phyloP scores from a whole-genome alignment of 2,888 invertebrate genomes.

The Drosophila monieri region DNA sequence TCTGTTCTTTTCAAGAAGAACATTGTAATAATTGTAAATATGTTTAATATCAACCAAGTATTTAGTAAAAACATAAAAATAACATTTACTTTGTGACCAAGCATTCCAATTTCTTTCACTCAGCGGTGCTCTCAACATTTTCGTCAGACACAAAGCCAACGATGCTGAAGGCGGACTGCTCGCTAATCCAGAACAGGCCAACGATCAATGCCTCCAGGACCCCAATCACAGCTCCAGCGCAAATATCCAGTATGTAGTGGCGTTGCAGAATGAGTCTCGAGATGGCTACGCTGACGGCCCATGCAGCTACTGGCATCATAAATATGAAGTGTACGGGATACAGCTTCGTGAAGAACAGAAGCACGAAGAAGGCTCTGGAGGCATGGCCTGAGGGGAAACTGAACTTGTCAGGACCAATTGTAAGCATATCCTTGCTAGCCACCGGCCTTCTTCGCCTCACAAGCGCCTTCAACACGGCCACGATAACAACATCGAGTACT shows the following conservation, averaged over 20 bases:
- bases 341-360: slow-evolving; percentile 88
- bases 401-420: slow-evolving; percentile 93
- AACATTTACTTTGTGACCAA: not conserved
- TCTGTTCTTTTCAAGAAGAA: not conserved
- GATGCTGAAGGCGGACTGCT: slow-evolving; percentile 75
- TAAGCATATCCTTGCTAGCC: slow-evolving; percentile 87
- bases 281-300: slow-evolving; percentile 90
- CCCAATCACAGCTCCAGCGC: slow-evolving; percentile 90
- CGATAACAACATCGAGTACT: slow-evolving; percentile 90
- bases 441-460: slow-evolving; percentile 92
- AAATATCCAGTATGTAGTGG: slow-evolving; percentile 94
- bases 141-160: slow-evolving; percentile 71
- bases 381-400: slow-evolving; percentile 98
- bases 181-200: slow-evolving; percentile 88
- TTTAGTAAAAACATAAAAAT: slow-evolving; percentile 16
- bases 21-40: not conserved
- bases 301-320: slow-evolving; percentile 88
- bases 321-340: slow-evolving; percentile 87
- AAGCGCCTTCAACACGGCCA: slow-evolving; percentile 91
- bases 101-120: slow-evolving; percentile 3
- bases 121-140: slow-evolving; percentile 13
- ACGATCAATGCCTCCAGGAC: slow-evolving; percentile 88
- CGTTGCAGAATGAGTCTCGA: slow-evolving; percentile 93
- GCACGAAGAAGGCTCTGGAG: slow-evolving; percentile 91
- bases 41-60: slow-evolving; percentile 28